These are phyloP conservation scores for Heterohyrax brucei DNA, from an alignment of 2,797 vertebrate species.

Conservation along the genomic window DNA sequence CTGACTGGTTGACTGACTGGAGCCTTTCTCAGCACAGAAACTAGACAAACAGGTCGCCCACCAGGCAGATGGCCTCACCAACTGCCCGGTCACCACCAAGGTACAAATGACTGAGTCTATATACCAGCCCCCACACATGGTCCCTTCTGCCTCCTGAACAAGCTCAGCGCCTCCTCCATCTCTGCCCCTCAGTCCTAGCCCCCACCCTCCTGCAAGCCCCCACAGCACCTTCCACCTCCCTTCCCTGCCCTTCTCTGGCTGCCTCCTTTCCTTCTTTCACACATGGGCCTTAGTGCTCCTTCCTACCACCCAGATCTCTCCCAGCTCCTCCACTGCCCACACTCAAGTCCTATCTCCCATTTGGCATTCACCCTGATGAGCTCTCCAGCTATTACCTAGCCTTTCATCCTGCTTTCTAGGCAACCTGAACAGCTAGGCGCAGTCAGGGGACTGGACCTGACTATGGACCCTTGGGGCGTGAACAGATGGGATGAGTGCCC, in stretches of 20 bases:
- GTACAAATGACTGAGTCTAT: background rate
- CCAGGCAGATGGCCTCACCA: background rate
- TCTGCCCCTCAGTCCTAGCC: background rate
- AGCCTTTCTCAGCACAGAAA: background rate
- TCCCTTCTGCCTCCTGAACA: background rate
- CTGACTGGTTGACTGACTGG: background rate
- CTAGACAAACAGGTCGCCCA: too few relatives aligned
- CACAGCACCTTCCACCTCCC: background rate
- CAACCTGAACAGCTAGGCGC: background rate
- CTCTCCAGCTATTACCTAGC: background rate
- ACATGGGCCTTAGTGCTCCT: background rate
- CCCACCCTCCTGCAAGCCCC: background rate
- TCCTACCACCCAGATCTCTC: background rate
- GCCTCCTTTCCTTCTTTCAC: background rate
- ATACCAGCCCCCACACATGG: background rate
- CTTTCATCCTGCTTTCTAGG: background rate
- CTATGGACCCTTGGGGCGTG: accelerated
- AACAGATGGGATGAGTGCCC: background rate
- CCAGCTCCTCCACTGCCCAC: too few relatives aligned
- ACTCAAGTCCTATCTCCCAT: background rate
- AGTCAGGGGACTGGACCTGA: background rate
- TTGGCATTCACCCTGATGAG: background rate
- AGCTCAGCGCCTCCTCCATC: background rate
- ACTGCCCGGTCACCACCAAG: background rate
- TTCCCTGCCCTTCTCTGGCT: background rate